Conservation (phyloP, 2,888 invertebrate species). For the Andrena haemorrhoa region DNA sequence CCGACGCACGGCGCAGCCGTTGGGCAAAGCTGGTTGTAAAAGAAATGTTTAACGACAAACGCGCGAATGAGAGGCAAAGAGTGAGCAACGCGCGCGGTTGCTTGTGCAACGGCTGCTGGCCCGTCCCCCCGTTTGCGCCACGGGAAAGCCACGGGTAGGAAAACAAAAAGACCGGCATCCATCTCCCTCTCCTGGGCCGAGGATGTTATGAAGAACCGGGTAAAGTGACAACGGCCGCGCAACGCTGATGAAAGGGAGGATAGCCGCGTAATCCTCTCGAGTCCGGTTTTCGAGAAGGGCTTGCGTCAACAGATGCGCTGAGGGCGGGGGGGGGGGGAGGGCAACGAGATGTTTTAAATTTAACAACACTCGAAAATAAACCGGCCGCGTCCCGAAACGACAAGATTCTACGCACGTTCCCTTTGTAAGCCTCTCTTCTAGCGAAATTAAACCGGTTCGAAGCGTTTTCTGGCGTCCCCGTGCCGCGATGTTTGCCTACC, state of each 20-base stretch:
- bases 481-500: not conserved
- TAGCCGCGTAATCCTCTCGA: conserved; percentile 60
- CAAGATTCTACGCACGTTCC: conserved; percentile 50
- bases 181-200: conserved; percentile 20
- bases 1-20: conserved; percentile 1
- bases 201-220: conserved; percentile 53
- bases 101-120: conserved; percentile 14
- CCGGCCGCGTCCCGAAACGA: not conserved
- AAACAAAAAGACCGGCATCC: conserved; percentile 23
- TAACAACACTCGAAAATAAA: conserved; percentile 57
- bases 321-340: conserved; percentile 8
- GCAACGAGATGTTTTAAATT: conserved; percentile 63
- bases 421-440: conserved; percentile 25
- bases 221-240: conserved; percentile 62
- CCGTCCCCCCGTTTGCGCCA: conserved; percentile 46
- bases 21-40: conserved; percentile 12
- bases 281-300: conserved; percentile 57
- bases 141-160: conserved; percentile 37
- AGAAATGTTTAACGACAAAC: conserved; percentile 50
- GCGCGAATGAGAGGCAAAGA: conserved; percentile 31
- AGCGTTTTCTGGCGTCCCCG: not conserved
- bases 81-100: conserved; percentile 25
- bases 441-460: conserved; percentile 52
- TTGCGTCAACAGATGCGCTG: conserved; percentile 51
- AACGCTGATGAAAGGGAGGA: conserved; percentile 68